Evolutionary conservation across 1,140 invertebrate species (phyloP).

Genomic region (Zaprionus africanus): DNA sequence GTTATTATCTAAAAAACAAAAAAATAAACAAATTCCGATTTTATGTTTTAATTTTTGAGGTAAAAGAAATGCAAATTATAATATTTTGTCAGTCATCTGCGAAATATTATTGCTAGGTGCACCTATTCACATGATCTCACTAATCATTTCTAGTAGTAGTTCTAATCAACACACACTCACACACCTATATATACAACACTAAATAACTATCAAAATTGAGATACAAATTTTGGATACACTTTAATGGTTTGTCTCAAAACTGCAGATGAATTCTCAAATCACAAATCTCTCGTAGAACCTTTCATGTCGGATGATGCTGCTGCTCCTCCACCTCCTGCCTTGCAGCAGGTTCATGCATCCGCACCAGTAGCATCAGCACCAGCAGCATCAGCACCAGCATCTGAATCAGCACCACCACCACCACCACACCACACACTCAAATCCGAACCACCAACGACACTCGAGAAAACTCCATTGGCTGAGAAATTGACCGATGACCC

Average conservation of each 20-base stretch:
- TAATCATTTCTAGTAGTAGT: slow-evolving; percentile 10
- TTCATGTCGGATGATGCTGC: slow-evolving; percentile 74
- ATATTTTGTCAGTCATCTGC: slow-evolving; percentile 49
- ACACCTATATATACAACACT: not conserved
- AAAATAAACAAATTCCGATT: slow-evolving; percentile 15
- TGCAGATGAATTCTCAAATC: slow-evolving; percentile 59
- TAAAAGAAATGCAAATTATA: slow-evolving; percentile 43
- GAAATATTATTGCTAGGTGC: slow-evolving; percentile 69
- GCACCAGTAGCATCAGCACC: slow-evolving; percentile 57
- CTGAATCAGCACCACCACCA: slow-evolving; percentile 51
- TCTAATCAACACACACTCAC: slow-evolving; percentile 1
- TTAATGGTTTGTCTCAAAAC: slow-evolving; percentile 50
- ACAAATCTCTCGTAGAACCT: slow-evolving; percentile 76
- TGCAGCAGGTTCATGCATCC: slow-evolving; percentile 60
- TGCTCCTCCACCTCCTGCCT: slow-evolving; percentile 63
- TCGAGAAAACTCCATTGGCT: slow-evolving; percentile 79
- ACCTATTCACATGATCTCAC: slow-evolving; percentile 32
- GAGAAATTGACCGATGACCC: slow-evolving; percentile 73
- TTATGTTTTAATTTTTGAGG: slow-evolving; percentile 57
- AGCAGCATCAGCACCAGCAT: slow-evolving; percentile 50
- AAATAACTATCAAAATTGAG: not conserved
- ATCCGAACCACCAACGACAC: slow-evolving; percentile 75
- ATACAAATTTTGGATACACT: slow-evolving; percentile 22
- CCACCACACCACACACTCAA: slow-evolving; percentile 65
- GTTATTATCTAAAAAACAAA: slow-evolving; percentile 38